These are phyloP conservation scores for Pocillopora meandrina DNA, from an alignment of 92 coral and sea anemone species.

Conservation along the genomic window DNA sequence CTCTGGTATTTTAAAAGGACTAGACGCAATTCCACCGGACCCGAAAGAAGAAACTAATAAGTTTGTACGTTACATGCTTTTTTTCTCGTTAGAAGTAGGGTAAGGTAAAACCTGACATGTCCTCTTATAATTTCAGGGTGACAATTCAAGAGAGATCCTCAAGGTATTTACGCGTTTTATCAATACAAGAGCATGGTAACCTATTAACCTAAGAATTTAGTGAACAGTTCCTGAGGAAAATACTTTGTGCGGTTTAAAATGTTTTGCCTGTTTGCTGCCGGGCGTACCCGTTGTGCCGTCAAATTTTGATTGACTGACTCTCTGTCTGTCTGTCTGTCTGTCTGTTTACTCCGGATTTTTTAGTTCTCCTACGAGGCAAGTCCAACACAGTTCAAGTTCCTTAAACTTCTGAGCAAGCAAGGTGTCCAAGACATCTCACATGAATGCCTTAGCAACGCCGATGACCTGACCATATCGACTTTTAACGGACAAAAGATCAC, in stretches of 20 bases:
- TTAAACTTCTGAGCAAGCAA: conserved; percentile 31
- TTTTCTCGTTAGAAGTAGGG: no score
- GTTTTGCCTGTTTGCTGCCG: no score
- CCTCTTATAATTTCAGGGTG: conserved; percentile 24
- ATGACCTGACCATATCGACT: conserved; percentile 25
- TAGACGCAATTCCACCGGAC: no score
- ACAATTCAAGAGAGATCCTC: conserved; percentile 14
- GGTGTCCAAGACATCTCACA: conserved; percentile 43
- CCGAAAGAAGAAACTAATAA: no score
- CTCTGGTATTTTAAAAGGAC: no score
- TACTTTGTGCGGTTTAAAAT: no score
- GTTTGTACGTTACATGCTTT: no score
- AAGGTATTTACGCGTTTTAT: conserved; percentile 12
- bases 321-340: neutral
- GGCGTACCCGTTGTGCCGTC: no score
- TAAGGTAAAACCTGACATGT: neutral
- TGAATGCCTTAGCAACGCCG: conserved; percentile 25
- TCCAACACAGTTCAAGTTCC: conserved; percentile 54
- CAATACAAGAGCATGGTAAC: no score
- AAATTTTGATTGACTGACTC: neutral
- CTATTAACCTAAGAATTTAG: no score
- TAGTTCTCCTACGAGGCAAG: conserved; percentile 44
- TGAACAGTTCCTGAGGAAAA: no score
- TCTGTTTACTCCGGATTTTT: neutral
- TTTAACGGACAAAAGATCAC: conserved; percentile 36